Percentiles rank a stretch among this genome's conserved stretches.
Conservation (phyloP, 2,113 vertebrate genomes). For the Shinisaurus crocodilurus region DNA sequence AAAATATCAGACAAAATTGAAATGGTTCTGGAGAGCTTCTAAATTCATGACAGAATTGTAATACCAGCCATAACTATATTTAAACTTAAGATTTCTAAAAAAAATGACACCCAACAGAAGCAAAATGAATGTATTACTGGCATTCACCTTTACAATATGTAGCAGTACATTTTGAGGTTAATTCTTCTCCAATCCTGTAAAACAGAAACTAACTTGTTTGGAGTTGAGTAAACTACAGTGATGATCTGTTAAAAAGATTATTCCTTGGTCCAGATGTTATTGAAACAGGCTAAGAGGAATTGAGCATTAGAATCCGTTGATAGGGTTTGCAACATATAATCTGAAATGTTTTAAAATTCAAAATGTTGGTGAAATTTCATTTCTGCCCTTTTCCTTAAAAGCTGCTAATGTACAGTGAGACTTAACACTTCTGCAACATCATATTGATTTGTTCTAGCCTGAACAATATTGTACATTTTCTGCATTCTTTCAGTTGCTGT, state of each 20-base stretch:
- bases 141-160: background rate
- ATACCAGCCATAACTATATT: background rate
- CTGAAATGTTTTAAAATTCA: background rate
- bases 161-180: background rate
- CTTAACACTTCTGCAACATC: background rate
- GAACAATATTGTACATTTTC: background rate
- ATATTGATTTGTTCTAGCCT: background rate
- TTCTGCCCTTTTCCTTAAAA: background rate
- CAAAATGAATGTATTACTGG: background rate
- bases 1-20: background rate
- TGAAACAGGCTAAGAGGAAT: background rate
- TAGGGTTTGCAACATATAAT: background rate
- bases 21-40: background rate
- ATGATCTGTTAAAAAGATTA: background rate
- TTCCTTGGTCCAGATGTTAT: background rate
- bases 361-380: background rate
- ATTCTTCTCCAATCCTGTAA: background rate
- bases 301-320: background rate
- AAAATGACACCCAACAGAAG: background rate
- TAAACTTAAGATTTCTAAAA: background rate
- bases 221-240: background rate
- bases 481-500: background rate
- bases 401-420: background rate
- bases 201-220: background rate
- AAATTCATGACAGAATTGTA: background rate